These are phyloP conservation scores for Micoletzkya japonica DNA, from an alignment of 2,888 invertebrate genomes.

Conservation along the genomic window DNA sequence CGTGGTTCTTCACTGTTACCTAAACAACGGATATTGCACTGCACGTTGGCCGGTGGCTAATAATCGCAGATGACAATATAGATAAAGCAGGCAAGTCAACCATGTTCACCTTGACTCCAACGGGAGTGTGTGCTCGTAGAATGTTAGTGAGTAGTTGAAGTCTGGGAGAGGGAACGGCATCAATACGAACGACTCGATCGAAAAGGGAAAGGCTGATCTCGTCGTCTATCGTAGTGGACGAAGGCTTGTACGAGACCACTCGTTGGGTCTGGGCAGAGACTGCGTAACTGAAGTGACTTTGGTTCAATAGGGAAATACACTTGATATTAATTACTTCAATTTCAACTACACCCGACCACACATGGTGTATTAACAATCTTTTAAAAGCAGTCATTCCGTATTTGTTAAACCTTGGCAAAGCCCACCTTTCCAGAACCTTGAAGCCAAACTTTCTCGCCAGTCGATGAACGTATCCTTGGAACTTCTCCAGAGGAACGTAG, in stretches of 20 bases:
- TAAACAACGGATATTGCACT: constrained; percentile 14
- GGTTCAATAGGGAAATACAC: no score
- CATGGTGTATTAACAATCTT: background rate
- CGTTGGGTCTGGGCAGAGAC: constrained; percentile 53
- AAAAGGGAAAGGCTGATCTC: constrained; percentile 50
- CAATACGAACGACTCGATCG: constrained; percentile 43
- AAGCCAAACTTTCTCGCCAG: constrained; percentile 52
- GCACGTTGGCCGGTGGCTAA: background rate
- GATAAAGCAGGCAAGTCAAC: background rate
- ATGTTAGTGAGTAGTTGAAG: constrained; percentile 52
- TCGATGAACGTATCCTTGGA: constrained; percentile 54
- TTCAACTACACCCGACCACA: background rate
- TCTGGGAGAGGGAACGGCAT: constrained; percentile 48
- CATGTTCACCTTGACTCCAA: constrained; percentile 47
- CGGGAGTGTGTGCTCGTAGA: constrained; percentile 53
- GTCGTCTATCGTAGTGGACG: constrained; percentile 48
- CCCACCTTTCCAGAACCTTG: constrained; percentile 54
- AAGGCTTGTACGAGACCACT: constrained; percentile 51
- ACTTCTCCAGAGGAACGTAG: constrained; percentile 56
- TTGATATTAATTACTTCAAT: background rate
- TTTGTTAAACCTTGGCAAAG: constrained; percentile 7
- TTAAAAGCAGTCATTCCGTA: background rate
- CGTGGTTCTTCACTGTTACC: constrained; percentile 59
- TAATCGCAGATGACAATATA: background rate
- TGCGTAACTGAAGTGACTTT: constrained; percentile 56